phyloP scores from a whole-genome alignment of 2,113 vertebrate species.

The Seriola dumerili region DNA sequence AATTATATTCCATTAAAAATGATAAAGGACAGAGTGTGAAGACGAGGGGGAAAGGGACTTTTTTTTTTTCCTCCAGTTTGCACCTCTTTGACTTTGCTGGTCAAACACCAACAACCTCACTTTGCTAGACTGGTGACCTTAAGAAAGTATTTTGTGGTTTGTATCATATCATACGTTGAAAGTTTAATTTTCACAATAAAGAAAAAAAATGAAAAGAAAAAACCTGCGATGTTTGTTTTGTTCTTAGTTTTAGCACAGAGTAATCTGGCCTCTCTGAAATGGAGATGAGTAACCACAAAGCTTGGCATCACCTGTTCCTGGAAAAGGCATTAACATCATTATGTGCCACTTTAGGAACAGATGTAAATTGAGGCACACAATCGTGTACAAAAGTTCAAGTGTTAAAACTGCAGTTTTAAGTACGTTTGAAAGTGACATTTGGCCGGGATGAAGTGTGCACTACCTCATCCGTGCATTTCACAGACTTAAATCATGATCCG shows the following conservation, averaged over 20 bases:
- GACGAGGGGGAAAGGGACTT: background rate
- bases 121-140: background rate
- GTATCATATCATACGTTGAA: background rate
- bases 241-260: background rate
- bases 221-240: background rate
- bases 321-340: conserved; percentile 27
- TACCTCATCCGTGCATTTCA: background rate
- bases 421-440: conserved; percentile 13
- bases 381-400: background rate
- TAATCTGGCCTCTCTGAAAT: background rate
- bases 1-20: conserved; percentile 59
- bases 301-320: background rate
- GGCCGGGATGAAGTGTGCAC: background rate
- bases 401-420: background rate
- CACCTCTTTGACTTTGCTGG: conserved; percentile 17
- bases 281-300: conserved; percentile 12
- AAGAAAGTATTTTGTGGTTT: background rate
- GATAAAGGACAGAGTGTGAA: conserved; percentile 26
- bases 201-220: background rate
- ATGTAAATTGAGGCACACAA: conserved; percentile 11
- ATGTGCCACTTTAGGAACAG: conserved; percentile 7
- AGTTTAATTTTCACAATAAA: background rate
- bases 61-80: background rate
- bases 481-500: background rate
- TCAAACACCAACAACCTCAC: background rate